A percentile compares a stretch with the other conserved stretches of the same genome.
phyloP scores from a whole-genome alignment of 2,113 vertebrate species.

The Copsychus sechellarum region DNA sequence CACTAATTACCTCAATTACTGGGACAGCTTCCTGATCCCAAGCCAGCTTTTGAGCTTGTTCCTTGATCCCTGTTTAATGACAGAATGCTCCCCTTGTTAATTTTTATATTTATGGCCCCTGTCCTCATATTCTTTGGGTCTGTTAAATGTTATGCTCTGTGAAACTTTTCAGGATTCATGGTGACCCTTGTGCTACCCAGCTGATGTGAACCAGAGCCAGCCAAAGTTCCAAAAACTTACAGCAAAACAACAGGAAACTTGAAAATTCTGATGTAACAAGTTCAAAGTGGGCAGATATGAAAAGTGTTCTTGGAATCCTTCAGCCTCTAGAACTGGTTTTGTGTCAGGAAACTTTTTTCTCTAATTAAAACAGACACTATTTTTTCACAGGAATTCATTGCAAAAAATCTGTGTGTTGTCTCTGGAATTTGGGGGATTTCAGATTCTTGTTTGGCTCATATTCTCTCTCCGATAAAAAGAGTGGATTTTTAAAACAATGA shows the following conservation, averaged over 20 bases:
- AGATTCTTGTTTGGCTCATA: not conserved
- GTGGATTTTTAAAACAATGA: not conserved
- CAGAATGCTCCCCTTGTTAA: not conserved
- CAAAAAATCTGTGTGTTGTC: not conserved
- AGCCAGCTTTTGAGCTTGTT: not conserved
- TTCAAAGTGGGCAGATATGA: not conserved
- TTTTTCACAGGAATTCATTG: not conserved
- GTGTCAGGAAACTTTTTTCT: not conserved
- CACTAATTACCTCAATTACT: slow-evolving; percentile 19
- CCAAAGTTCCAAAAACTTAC: not conserved
- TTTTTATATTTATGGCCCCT: slow-evolving; percentile 53
- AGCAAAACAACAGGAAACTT: not conserved
- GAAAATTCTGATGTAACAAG: not conserved
- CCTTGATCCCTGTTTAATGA: slow-evolving; percentile 20
- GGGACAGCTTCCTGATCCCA: not conserved
- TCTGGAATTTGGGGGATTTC: not conserved
- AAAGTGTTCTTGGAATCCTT: not conserved
- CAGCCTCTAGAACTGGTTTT: not conserved
- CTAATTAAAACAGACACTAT: not conserved
- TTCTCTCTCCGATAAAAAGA: not conserved
- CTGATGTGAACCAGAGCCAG: not conserved
- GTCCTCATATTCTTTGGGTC: not conserved
- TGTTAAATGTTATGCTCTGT: slow-evolving; percentile 56
- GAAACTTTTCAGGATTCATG: not conserved
- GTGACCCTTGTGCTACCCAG: not conserved